Evolutionary conservation across 2,797 vertebrate genomes (phyloP).

Genomic region (Ispidina lecontei): DNA sequence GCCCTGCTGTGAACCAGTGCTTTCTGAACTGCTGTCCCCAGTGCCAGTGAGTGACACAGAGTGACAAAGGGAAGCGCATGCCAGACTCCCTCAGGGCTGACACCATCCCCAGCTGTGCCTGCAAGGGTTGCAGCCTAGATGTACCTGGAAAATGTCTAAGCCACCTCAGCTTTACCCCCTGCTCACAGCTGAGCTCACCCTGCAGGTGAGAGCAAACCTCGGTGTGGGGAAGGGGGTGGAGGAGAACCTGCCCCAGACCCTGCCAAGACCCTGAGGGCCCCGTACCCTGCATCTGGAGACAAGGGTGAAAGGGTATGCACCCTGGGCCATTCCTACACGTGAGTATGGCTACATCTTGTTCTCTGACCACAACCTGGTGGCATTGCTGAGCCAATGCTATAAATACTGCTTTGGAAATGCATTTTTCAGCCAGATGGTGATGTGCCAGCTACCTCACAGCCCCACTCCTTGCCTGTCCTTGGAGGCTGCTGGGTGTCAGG

Average conservation of each 20-base stretch:
- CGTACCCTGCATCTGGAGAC: rapidly evolving
- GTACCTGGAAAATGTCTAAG: neutral
- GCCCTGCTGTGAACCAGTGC: neutral
- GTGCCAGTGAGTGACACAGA: rapidly evolving
- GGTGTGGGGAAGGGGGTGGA: rapidly evolving
- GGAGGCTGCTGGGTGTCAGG: neutral
- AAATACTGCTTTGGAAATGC: neutral
- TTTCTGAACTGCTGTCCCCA: rapidly evolving
- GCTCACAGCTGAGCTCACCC: neutral
- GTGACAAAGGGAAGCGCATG: neutral
- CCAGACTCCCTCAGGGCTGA: neutral
- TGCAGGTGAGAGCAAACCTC: rapidly evolving
- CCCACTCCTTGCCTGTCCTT: neutral
- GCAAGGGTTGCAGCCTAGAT: neutral
- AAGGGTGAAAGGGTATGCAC: rapidly evolving
- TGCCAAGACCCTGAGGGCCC: neutral
- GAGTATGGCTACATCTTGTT: neutral
- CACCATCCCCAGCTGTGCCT: neutral
- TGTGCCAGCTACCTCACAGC: neutral
- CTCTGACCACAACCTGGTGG: neutral
- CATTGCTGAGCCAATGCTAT: neutral
- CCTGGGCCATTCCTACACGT: neutral
- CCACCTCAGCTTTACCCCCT: neutral
- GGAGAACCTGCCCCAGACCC: neutral
- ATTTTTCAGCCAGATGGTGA: neutral